phyloP scores from a whole-genome alignment of 2,888 invertebrate species.

The Megalurothrips usitatus region DNA sequence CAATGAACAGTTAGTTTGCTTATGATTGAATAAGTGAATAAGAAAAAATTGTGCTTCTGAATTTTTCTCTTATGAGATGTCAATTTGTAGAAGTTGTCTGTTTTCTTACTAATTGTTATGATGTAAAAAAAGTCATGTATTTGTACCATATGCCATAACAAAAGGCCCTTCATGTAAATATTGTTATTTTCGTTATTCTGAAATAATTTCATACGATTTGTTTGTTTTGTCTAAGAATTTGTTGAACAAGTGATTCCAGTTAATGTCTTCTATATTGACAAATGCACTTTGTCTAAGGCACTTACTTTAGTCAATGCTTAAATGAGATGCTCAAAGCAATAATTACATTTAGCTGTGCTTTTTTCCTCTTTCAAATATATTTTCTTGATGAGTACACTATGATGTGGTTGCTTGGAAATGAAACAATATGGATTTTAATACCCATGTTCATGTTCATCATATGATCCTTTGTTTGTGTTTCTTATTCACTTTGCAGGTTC shows the following conservation, averaged over 20 bases:
- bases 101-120: not conserved
- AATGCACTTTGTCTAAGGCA: not conserved
- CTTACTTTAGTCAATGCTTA: not conserved
- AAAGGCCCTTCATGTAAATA: not conserved
- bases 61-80: not conserved
- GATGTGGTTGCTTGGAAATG: too few species aligned
- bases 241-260: not conserved
- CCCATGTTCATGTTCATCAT: too few species aligned
- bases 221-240: not conserved
- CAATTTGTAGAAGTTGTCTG: not conserved
- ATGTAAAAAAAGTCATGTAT: not conserved
- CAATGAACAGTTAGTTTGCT: too few species aligned
- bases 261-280: not conserved
- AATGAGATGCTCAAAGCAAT: slow-evolving; percentile 19
- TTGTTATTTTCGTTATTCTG: not conserved
- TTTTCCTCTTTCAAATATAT: not conserved
- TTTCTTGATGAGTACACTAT: too few species aligned
- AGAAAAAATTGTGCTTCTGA: too few species aligned
- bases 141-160: not conserved
- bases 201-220: not conserved
- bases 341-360: not conserved
- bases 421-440: too few species aligned
- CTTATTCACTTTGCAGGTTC: not conserved
- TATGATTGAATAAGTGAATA: too few species aligned
- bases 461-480: not conserved